Conservation (phyloP, 2,888 invertebrate genomes). For the Eristalinus aeneus region DNA sequence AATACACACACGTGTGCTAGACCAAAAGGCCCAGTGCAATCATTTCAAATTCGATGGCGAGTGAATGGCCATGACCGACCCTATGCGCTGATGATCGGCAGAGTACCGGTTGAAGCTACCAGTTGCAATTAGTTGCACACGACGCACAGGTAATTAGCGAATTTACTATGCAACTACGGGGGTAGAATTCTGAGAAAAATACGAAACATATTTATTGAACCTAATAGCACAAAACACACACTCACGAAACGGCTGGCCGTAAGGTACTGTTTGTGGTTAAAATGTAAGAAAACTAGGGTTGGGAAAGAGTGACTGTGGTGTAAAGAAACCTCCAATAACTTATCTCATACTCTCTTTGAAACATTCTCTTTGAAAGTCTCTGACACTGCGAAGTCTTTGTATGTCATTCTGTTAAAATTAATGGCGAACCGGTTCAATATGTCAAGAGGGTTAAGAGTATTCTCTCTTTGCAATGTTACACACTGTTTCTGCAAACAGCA, state of each 20-base stretch:
- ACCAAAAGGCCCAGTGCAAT: neutral
- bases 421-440: neutral
- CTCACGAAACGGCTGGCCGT: neutral
- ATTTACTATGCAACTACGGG: neutral
- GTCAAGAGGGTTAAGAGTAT: neutral
- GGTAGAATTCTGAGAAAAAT: neutral
- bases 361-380: neutral
- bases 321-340: neutral
- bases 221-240: neutral
- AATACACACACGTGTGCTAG: neutral
- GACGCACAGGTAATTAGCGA: neutral
- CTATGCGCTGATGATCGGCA: neutral
- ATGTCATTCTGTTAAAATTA: neutral
- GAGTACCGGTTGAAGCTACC: neutral
- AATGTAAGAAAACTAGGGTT: neutral
- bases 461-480: neutral
- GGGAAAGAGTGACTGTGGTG: neutral
- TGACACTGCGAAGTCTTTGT: neutral
- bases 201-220: neutral
- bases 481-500: no score
- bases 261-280: neutral
- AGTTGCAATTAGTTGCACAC: neutral
- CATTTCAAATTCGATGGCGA: neutral
- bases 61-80: neutral
- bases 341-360: neutral